Evolutionary conservation across 2,888 invertebrate genomes (phyloP).

Genomic region (Torymus auratus): DNA sequence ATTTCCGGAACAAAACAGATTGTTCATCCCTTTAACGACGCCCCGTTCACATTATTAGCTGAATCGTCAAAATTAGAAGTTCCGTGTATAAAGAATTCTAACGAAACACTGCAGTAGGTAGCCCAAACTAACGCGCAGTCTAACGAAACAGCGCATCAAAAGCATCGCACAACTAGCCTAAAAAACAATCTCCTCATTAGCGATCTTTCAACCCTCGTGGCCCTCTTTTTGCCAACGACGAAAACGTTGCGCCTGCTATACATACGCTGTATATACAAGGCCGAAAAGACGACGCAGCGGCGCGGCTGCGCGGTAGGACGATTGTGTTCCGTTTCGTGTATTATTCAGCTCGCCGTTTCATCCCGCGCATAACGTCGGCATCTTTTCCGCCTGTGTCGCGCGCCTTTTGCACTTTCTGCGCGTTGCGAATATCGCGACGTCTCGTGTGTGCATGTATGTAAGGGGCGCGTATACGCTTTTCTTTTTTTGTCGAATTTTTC

Average conservation of each 20-base stretch:
- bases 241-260: constrained; percentile 31
- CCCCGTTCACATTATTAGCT: too few relatives aligned
- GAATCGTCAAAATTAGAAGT: too few relatives aligned
- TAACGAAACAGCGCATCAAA: too few relatives aligned
- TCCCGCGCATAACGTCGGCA: constrained; percentile 69
- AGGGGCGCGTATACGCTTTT: too few relatives aligned
- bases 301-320: constrained; percentile 60
- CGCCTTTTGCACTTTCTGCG: too few relatives aligned
- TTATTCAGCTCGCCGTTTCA: constrained; percentile 71
- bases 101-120: too few relatives aligned
- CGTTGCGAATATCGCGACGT: too few relatives aligned
- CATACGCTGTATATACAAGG: constrained; percentile 25
- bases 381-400: constrained; percentile 53
- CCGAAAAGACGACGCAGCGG: constrained; percentile 18
- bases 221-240: background rate
- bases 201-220: constrained; percentile 22
- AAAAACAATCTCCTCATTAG: constrained; percentile 28
- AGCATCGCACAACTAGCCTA: too few relatives aligned
- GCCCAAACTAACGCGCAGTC: too few relatives aligned
- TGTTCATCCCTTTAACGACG: too few relatives aligned
- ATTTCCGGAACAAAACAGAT: too few relatives aligned
- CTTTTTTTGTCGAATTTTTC: background rate
- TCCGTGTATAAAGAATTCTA: too few relatives aligned
- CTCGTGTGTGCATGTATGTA: background rate
- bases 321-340: constrained; percentile 73